Conservation (phyloP, 2,888 invertebrate species). For the Schizotus pectinicornis region DNA sequence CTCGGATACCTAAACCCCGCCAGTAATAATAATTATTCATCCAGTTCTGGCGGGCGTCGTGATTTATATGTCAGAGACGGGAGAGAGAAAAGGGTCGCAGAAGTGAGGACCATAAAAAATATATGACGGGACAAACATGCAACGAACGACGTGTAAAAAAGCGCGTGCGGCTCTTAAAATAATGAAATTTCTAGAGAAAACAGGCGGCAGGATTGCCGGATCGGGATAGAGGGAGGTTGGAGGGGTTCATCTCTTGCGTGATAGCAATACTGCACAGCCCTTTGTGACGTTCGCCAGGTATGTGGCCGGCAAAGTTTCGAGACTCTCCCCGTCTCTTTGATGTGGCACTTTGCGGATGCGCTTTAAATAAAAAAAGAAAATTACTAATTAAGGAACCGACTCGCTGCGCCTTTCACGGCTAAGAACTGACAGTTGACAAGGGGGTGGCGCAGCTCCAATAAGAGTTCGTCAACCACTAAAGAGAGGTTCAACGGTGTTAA, state of each 20-base stretch:
- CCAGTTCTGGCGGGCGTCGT: constrained; percentile 6
- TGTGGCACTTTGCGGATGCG: constrained; percentile 12
- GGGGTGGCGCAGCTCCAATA: background rate
- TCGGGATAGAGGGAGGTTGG: background rate
- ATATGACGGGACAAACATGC: constrained; percentile 26
- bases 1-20: background rate
- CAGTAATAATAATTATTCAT: constrained; percentile 16
- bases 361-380: constrained; percentile 4
- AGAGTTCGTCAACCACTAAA: too few relatives aligned
- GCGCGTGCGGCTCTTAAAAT: constrained; percentile 20
- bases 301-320: constrained; percentile 6
- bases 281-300: too few relatives aligned
- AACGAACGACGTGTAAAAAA: constrained; percentile 26
- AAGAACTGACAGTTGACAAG: background rate
- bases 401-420: constrained; percentile 2
- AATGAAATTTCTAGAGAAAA: constrained; percentile 26
- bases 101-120: constrained; percentile 23
- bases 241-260: constrained; percentile 10
- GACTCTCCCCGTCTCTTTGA: constrained; percentile 17
- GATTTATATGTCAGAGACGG: constrained; percentile 13
- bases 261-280: too few relatives aligned
- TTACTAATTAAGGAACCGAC: constrained; percentile 11
- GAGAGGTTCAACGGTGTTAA: too few relatives aligned
- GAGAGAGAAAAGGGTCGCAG: constrained; percentile 15
- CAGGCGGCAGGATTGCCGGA: constrained; percentile 7